phyloP scores from a whole-genome alignment of 1,140 invertebrate genomes.

The Tetramorium simillimum region DNA sequence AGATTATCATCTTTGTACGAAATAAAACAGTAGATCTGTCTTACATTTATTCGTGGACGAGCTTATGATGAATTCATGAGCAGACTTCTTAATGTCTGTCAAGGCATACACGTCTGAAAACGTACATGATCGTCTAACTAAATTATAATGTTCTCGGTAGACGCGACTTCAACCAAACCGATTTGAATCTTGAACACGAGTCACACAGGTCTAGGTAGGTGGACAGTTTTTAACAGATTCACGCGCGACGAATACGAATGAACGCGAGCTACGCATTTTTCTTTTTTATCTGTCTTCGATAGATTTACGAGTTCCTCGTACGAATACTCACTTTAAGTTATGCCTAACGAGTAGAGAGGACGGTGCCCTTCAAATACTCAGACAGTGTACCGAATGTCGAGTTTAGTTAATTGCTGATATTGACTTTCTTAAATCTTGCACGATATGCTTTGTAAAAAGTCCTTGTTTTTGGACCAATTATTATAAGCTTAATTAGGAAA shows the following conservation, averaged over 20 bases:
- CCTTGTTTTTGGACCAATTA: neutral
- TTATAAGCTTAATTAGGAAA: neutral
- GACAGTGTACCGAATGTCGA: neutral
- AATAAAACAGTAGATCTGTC: neutral
- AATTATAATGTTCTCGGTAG: slow-evolving; percentile 71
- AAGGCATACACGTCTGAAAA: neutral
- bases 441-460: neutral
- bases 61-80: slow-evolving; percentile 23
- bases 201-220: neutral
- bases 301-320: slow-evolving; percentile 14
- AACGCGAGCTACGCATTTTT: slow-evolving; percentile 19
- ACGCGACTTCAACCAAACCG: slow-evolving; percentile 55
- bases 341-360: neutral
- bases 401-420: slow-evolving; percentile 1
- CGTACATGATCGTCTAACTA: slow-evolving; percentile 53
- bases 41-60: neutral
- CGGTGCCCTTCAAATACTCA: neutral
- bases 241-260: slow-evolving; percentile 59
- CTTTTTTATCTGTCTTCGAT: neutral
- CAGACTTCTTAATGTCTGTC: slow-evolving; percentile 8
- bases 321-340: neutral
- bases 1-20: neutral
- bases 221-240: neutral
- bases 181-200: slow-evolving; percentile 65
- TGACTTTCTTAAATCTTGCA: neutral